Base-by-base conservation (phyloP, 2,888 invertebrate genomes). In the Scelioninae gen. 1 region DNA sequence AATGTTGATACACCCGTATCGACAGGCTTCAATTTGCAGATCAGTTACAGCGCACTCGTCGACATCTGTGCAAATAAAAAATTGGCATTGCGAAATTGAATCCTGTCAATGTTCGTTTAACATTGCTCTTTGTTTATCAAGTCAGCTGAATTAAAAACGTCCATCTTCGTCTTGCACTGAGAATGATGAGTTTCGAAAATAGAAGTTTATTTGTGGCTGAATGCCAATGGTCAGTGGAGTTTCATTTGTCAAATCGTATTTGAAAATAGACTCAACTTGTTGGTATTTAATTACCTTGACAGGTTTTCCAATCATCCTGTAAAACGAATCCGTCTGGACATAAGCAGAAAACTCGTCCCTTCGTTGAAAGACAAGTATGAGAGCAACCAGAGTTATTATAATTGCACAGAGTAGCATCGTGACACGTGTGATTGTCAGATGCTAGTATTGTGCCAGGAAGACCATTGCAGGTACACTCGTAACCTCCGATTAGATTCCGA, bases 1-100 rank as follows among this genome's bases (percentile, higher is more conserved):
- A n/a, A 93, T 93, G 89, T 94, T 94, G 85, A 93, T 90, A 90
- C 94, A 94, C 55, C 92, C 92, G 72, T 89, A 89, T 60, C 86
- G 89, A 86, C 92, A 92, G 76, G 89, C 86, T 80, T 91, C 90
- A 71, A 89, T 89, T 85, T 92, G 92, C 31, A 92, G 86, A 83
- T 92, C 91, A 43, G 92, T 91, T 38, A 94, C 93, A 15, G 87
- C 89, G 87, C 96, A 96, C 90, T 96, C 96, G 88, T 96, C 94
- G 32, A 95, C 93, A 91, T 95, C 95, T 94, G 89, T 23, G 23
- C 23, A 23, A 58, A 82, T 72, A 76, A 47, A 38, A 66, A 62
- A 74, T 75, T 65, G 34, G 55, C 56, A 75, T 53, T 34, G 16
- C 32, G 23, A 45, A 45, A 55, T 65, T 65, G 34, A 53, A 32